Conservation (phyloP, 2,113 vertebrate genomes). For the Phaetusa simplex region DNA sequence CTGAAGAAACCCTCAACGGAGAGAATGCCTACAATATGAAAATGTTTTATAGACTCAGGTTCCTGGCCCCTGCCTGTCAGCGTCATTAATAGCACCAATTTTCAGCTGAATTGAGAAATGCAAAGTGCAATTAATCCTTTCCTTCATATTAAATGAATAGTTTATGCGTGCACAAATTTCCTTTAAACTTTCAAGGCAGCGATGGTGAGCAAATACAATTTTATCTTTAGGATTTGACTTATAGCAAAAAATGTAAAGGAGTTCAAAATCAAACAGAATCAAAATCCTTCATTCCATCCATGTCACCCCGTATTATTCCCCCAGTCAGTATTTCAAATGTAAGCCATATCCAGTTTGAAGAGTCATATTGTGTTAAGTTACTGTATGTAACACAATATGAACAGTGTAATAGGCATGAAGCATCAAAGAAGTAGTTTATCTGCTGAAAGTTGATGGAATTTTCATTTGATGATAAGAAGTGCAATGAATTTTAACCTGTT, state of each 20-base stretch:
- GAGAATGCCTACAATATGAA: background rate
- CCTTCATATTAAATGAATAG: background rate
- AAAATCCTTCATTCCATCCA: slow-evolving; percentile 11
- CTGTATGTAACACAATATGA: background rate
- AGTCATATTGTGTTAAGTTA: background rate
- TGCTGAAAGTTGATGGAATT: background rate
- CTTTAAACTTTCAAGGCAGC: background rate
- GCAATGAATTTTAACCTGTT: slow-evolving; percentile 17
- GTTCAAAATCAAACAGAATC: background rate
- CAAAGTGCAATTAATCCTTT: background rate
- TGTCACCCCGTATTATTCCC: background rate
- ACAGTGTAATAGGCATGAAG: background rate
- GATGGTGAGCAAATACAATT: background rate
- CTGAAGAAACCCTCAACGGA: background rate
- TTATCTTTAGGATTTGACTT: background rate
- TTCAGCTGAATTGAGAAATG: background rate
- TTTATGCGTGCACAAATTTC: background rate
- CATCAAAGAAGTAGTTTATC: background rate
- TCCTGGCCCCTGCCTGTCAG: background rate
- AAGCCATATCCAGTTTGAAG: background rate
- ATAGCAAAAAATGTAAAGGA: background rate
- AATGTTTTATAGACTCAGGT: background rate
- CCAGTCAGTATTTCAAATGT: slow-evolving; percentile 4
- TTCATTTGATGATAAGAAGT: background rate
- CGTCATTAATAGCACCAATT: background rate